These are phyloP conservation scores for Caracal caracal DNA, from an alignment of 2,113 vertebrate genomes.

Conservation along the genomic window DNA sequence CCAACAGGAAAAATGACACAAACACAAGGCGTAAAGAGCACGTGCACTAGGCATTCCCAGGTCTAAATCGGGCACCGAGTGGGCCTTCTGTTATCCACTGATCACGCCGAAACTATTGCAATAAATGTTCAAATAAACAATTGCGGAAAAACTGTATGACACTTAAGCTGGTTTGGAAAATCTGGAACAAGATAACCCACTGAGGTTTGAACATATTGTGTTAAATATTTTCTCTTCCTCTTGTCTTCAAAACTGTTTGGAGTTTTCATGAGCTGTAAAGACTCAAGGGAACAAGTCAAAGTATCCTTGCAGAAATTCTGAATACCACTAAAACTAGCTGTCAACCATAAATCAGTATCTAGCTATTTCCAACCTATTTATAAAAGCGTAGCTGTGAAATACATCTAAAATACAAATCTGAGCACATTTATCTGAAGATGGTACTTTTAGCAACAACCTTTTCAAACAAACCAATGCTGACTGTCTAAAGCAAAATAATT, in stretches of 20 bases:
- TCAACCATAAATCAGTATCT: conserved; percentile 58
- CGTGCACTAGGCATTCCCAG: background rate
- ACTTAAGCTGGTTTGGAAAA: conserved; percentile 32
- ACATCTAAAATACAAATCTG: conserved; percentile 64
- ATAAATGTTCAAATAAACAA: background rate
- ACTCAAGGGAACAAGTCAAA: conserved; percentile 62
- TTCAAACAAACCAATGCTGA: conserved; percentile 61
- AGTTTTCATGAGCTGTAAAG: conserved; percentile 65
- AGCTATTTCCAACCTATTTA: conserved; percentile 63
- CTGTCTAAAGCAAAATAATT: conserved; percentile 65
- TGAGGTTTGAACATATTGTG: conserved; percentile 43
- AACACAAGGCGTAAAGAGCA: background rate
- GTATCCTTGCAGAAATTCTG: conserved; percentile 64
- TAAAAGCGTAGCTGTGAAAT: conserved; percentile 61
- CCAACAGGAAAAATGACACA: background rate
- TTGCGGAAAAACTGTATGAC: background rate
- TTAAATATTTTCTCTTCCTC: background rate
- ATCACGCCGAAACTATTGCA: conserved; percentile 27
- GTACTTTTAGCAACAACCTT: conserved; percentile 63
- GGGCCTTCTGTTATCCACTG: background rate
- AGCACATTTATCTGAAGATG: conserved; percentile 38
- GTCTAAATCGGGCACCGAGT: background rate
- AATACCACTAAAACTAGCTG: conserved; percentile 62
- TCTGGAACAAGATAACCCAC: conserved; percentile 10
- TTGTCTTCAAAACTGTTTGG: conserved; percentile 52